Evolutionary conservation across 2,888 invertebrate genomes (phyloP).

Genomic region (Orthonychiurus folsomi): DNA sequence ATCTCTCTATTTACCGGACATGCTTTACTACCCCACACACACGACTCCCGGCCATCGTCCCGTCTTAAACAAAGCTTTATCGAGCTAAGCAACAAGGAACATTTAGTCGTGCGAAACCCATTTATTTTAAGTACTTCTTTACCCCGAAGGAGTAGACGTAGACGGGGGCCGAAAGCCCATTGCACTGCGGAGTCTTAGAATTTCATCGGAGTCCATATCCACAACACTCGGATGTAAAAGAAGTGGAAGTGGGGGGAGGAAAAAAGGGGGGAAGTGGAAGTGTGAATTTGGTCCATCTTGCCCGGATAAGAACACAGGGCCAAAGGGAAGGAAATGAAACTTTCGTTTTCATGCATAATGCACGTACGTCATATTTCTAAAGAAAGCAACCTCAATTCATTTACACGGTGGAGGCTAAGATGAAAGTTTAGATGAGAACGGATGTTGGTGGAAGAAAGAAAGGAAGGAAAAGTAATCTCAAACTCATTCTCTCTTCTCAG

Average conservation of each 20-base stretch:
- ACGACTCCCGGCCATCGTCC: no score
- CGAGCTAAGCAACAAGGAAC: constrained; percentile 17
- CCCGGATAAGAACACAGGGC: background rate
- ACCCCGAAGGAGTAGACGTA: background rate
- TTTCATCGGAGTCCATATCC: no score
- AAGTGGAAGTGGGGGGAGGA: no score
- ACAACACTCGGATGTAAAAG: no score
- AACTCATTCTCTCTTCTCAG: background rate
- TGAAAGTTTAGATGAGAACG: background rate
- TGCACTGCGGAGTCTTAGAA: no score
- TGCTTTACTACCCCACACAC: no score
- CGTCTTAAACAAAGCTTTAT: background rate
- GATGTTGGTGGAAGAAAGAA: background rate
- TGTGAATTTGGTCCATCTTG: background rate
- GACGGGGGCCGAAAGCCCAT: no score
- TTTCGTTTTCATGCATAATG: background rate
- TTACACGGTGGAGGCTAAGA: background rate
- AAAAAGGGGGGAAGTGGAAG: no score
- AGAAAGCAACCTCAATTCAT: background rate
- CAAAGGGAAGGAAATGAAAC: background rate
- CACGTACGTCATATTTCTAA: background rate
- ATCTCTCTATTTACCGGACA: no score
- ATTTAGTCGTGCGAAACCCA: constrained; percentile 26
- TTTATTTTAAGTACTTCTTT: constrained; percentile 24
- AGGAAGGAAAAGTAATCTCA: background rate